Conservation (phyloP, 2,797 vertebrate genomes). For the Pseudomugil tenellus region DNA sequence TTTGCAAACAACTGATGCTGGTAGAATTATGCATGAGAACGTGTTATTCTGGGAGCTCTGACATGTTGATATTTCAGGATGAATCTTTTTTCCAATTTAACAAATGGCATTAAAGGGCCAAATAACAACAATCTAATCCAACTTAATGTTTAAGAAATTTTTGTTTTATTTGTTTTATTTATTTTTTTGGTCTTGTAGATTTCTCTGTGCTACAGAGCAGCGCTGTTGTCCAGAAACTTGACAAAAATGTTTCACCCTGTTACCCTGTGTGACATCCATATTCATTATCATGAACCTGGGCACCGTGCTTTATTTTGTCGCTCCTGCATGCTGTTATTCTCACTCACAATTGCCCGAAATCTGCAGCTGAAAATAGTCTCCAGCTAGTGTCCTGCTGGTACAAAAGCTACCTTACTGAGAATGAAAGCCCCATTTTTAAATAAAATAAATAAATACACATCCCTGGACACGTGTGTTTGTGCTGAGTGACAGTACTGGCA, state of each 20-base stretch:
- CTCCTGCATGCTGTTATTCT: conserved; percentile 3
- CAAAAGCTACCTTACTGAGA: not conserved
- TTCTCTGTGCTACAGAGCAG: not conserved
- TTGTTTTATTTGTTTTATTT: not conserved
- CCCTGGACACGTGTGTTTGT: conserved; percentile 1
- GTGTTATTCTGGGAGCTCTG: conserved; percentile 45
- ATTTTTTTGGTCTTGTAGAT: not conserved
- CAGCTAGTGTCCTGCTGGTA: conserved; percentile 4
- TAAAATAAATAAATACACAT: not conserved
- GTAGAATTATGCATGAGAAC: conserved; percentile 64
- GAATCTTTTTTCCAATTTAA: not conserved
- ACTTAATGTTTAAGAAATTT: not conserved
- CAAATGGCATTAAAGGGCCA: conserved; percentile 5
- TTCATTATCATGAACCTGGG: not conserved
- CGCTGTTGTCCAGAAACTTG: not conserved
- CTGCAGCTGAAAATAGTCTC: conserved; percentile 2
- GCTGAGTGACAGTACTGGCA: not conserved
- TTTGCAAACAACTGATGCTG: conserved; percentile 29
- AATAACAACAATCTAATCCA: conserved; percentile 1
- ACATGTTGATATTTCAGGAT: conserved; percentile 32
- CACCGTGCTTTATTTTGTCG: conserved; percentile 6
- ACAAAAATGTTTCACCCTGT: not conserved
- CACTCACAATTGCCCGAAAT: not conserved
- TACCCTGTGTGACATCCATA: not conserved
- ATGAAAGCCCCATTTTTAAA: not conserved